phyloP scores from a whole-genome alignment of 2,113 vertebrate species.

The Pitta sordida region DNA sequence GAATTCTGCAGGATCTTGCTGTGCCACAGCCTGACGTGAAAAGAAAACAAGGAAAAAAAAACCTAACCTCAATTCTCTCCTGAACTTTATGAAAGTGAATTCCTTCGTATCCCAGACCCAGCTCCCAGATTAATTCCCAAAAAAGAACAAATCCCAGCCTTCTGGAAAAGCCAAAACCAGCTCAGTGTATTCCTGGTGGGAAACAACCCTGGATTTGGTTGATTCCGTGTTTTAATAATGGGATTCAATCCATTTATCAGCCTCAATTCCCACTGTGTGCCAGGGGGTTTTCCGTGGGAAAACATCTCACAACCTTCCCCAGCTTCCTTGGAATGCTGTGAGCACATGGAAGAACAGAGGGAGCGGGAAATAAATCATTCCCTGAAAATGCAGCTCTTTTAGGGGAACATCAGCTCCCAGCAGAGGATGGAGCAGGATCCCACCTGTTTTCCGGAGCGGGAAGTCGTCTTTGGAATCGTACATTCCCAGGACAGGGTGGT shows the following conservation, averaged over 20 bases:
- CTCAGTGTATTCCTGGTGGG: not conserved
- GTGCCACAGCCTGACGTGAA: constrained; percentile 31
- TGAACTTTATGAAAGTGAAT: not conserved
- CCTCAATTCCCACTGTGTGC: not conserved
- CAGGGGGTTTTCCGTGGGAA: not conserved
- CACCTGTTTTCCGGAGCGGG: constrained; percentile 97
- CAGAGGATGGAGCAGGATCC: not conserved
- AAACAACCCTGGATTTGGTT: not conserved
- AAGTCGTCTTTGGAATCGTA: constrained; percentile 98
- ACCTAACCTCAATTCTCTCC: not conserved
- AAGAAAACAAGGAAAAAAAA: not conserved
- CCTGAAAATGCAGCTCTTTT: not conserved
- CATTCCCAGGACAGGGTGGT: constrained; percentile 90
- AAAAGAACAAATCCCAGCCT: not conserved
- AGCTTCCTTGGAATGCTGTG: not conserved
- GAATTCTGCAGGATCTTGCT: constrained; percentile 17
- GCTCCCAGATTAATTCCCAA: not conserved
- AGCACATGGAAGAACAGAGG: not conserved
- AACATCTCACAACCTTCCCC: not conserved
- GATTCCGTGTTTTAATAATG: not conserved
- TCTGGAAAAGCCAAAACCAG: not conserved
- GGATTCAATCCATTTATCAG: constrained; percentile 24
- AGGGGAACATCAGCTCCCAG: not conserved
- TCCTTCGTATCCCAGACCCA: not conserved
- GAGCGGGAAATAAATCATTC: not conserved